phyloP scores from a whole-genome alignment of 1,140 invertebrate genomes.

The Marisa cornuarietis region DNA sequence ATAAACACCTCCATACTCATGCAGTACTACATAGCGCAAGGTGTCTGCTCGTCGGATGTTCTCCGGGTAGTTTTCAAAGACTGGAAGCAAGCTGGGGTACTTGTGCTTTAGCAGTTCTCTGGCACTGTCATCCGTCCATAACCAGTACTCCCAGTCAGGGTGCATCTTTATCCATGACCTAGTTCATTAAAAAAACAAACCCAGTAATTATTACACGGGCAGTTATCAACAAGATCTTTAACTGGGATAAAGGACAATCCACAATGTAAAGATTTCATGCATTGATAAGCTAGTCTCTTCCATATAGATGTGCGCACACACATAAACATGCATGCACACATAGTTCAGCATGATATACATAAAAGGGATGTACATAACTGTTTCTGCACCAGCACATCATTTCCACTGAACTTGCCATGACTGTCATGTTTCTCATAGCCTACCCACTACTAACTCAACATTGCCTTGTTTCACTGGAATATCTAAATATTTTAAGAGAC shows the following conservation, averaged over 20 bases:
- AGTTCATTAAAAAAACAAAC: constrained; percentile 44
- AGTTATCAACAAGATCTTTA: too few species aligned
- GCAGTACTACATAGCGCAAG: constrained; percentile 57
- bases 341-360: not conserved
- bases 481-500: too few species aligned
- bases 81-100: constrained; percentile 50
- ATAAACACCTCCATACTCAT: constrained; percentile 61
- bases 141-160: constrained; percentile 59
- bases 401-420: too few species aligned
- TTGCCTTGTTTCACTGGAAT: too few species aligned
- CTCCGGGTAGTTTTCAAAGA: constrained; percentile 54
- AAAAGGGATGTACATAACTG: not conserved
- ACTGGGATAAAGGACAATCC: not conserved
- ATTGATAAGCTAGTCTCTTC: not conserved
- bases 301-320: not conserved
- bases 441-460: too few species aligned
- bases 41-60: constrained; percentile 57
- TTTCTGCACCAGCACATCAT: too few species aligned
- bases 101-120: constrained; percentile 49
- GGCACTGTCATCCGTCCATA: constrained; percentile 62
- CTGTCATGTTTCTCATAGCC: too few species aligned
- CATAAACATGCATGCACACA: not conserved
- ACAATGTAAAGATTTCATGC: not conserved
- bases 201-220: not conserved
- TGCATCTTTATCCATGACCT: constrained; percentile 54